Evolutionary conservation across 1,140 invertebrate genomes (phyloP).

Genomic region (Elymnias hypermnestra): DNA sequence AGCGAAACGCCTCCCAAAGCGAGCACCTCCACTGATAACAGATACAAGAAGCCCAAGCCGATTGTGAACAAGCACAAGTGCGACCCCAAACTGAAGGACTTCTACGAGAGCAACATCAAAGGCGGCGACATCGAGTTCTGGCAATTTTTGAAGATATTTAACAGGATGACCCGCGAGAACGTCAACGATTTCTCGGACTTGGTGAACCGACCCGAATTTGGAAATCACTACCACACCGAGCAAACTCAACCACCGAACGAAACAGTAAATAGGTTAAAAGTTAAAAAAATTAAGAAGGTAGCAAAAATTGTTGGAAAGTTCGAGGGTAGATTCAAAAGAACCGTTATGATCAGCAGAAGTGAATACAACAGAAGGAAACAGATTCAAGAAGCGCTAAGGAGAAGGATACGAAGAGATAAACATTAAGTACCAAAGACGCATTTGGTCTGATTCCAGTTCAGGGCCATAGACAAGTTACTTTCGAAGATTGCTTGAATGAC

Average conservation of each 20-base stretch:
- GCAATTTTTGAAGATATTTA: slow-evolving; percentile 62
- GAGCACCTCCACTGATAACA: background rate
- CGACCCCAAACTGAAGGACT: slow-evolving; percentile 46
- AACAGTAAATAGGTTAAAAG: background rate
- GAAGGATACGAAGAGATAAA: too few species aligned
- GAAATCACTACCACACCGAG: slow-evolving; percentile 25
- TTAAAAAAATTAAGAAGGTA: too few species aligned
- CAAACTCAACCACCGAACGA: background rate
- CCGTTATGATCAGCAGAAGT: slow-evolving; percentile 22
- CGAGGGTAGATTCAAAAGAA: slow-evolving; percentile 11
- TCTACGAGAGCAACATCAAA: slow-evolving; percentile 52
- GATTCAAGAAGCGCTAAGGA: slow-evolving; percentile 10
- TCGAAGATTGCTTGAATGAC: too few species aligned
- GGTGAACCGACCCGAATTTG: slow-evolving; percentile 35
- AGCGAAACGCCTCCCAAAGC: slow-evolving; percentile 2
- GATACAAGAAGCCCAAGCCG: slow-evolving; percentile 38
- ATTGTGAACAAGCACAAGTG: slow-evolving; percentile 52
- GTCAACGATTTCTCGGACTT: slow-evolving; percentile 50
- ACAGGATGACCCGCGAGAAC: slow-evolving; percentile 48
- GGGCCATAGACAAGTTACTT: too few species aligned
- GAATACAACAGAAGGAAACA: slow-evolving; percentile 19
- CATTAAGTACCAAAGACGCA: too few species aligned
- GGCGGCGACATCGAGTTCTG: slow-evolving; percentile 60
- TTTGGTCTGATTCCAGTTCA: too few species aligned
- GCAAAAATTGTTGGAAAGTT: slow-evolving; percentile 5